Percentiles rank a stretch among this genome's conserved stretches.
Conservation (phyloP, 2,113 vertebrate species). For the Dicrurus megarhynchus region DNA sequence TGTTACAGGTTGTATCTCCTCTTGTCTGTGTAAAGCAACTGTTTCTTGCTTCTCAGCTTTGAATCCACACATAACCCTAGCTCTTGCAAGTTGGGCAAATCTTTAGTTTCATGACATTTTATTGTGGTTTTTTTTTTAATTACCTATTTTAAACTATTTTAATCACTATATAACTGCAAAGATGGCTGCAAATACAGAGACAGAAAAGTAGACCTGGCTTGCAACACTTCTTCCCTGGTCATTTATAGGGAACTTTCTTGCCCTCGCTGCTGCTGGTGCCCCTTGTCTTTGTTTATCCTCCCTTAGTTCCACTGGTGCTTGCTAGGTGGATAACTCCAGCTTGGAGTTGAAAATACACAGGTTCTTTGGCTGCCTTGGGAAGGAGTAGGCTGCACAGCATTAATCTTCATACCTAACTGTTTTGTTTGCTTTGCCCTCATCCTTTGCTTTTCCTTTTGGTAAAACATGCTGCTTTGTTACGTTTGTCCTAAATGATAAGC, state of each 20-base stretch:
- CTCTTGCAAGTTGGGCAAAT: background rate
- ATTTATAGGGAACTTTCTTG: background rate
- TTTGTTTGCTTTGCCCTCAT: background rate
- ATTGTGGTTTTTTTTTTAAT: background rate
- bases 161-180: background rate
- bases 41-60: background rate
- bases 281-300: background rate
- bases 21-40: background rate
- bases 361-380: accelerated
- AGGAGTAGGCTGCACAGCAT: background rate
- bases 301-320: background rate
- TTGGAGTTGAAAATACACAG: background rate
- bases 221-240: background rate
- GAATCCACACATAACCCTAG: accelerated
- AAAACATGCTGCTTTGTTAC: background rate
- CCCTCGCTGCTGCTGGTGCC: background rate
- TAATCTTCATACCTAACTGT: background rate
- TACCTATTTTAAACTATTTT: background rate
- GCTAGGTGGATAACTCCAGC: background rate
- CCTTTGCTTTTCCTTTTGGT: background rate
- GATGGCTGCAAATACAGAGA: background rate
- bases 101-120: background rate
- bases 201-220: background rate
- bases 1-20: background rate
- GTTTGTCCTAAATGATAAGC: background rate